Base-by-base conservation (phyloP, 2,888 invertebrate genomes). In the Stenolophus ochropezus region DNA sequence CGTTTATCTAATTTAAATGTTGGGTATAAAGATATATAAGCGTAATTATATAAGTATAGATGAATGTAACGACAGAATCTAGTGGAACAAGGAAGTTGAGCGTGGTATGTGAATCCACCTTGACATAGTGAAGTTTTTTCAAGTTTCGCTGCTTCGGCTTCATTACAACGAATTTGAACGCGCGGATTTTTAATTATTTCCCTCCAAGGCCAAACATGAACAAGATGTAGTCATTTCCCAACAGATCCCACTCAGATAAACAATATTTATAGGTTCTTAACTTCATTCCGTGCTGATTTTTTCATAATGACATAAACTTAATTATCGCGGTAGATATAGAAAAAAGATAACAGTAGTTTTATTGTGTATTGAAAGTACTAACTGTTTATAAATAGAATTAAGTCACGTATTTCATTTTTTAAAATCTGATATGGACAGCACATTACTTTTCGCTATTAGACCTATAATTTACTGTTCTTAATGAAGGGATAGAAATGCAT, bases 131-230 rank as follows among this genome's bases (percentile, higher is more conserved):
- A 5, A n/a, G 20, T 61, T 58, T 61, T 61, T 61, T 61, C n/a
- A 27, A 61, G 23, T 25, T 21, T 61, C 25, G 23, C 14, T 25
- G 23, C 23, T 61, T 25, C 25, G 25, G 61, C 11, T 23, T 61
- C 25, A 25, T 61, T 61, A 61, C n/a, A 61, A 23, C 23, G 61
- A 61, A 27, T 61, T 61, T 23, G 14, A 25, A n/a, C n/a, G 25
- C 25, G 23, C 61, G 61, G 23, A 61, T 53, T 61, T 61, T 25
- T 61, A 61, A 61, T 61, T 61, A 61, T 61, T 61, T 61, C 23
- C 4, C 5, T 61, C n/a, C 61, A 61, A 61, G 61, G 61, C 11
- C 5, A 61, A 11, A 14, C 4, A 23, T 14, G 61, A n/a, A 61
- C 23, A 61, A 61, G 61, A 61, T 61, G 21, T 25, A 61, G 23